phyloP scores from a whole-genome alignment of 2,113 vertebrate genomes.

The Heloderma charlesbogerti region DNA sequence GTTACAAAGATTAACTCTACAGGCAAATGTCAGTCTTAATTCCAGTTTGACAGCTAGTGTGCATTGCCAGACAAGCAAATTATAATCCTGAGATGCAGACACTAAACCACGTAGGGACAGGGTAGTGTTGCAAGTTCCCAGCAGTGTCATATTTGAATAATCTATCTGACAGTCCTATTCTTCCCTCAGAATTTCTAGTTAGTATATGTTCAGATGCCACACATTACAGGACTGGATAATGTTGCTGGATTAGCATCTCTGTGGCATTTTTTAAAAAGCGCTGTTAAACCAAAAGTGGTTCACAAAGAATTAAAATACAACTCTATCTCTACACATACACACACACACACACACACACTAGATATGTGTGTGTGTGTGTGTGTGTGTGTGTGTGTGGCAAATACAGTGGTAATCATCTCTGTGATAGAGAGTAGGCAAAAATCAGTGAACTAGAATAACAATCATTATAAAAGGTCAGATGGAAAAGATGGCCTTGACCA shows the following conservation, averaged over 20 bases:
- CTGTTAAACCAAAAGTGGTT: conserved; percentile 7
- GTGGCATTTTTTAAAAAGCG: conserved; percentile 28
- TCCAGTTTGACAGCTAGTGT: conserved; percentile 10
- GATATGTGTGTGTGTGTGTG: too few species aligned
- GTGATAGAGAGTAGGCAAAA: too few species aligned
- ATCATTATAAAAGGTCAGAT: too few species aligned
- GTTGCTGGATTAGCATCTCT: conserved; percentile 37
- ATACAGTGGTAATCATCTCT: too few species aligned
- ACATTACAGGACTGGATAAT: conserved; percentile 49
- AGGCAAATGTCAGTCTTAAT: conserved; percentile 37
- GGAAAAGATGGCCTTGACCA: too few species aligned
- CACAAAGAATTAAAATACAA: too few species aligned
- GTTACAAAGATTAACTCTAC: background rate
- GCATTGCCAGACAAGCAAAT: conserved; percentile 29
- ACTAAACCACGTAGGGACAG: conserved; percentile 24
- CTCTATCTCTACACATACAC: too few species aligned
- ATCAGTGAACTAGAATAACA: too few species aligned
- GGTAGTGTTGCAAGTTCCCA: conserved; percentile 1
- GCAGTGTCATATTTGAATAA: conserved; percentile 56
- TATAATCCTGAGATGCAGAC: conserved; percentile 34
- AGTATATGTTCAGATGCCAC: conserved; percentile 26
- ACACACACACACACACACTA: too few species aligned
- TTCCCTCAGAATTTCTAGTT: conserved; percentile 47
- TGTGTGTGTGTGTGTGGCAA: too few species aligned
- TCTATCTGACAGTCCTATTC: conserved; percentile 62